Percentiles rank a stretch among this genome's conserved stretches.
Conservation (phyloP, 2,797 vertebrate genomes). For the Meda fulgida region DNA sequence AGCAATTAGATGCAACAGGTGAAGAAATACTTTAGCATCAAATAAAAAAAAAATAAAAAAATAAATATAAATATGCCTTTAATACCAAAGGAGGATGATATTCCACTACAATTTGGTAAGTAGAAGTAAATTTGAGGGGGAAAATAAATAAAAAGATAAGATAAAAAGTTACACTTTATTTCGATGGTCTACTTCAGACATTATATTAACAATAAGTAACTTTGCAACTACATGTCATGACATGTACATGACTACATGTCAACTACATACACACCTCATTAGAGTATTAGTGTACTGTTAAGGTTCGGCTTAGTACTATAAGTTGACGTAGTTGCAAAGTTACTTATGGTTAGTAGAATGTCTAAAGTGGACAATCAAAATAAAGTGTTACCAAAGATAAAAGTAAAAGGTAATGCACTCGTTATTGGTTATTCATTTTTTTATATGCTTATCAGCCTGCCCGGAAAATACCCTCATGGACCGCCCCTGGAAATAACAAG, state of each 20-base stretch:
- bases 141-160: too few relatives aligned
- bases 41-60: neutral
- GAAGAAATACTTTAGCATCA: neutral
- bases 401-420: neutral
- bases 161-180: too few relatives aligned
- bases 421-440: neutral
- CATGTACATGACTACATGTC: too few relatives aligned
- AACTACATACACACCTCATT: too few relatives aligned
- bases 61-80: too few relatives aligned
- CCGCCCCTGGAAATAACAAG: slow-evolving; percentile 26
- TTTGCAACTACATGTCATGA: neutral
- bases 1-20: neutral
- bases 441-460: neutral
- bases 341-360: neutral
- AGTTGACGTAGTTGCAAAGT: neutral
- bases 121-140: too few relatives aligned
- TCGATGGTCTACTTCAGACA: neutral
- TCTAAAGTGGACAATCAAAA: neutral
- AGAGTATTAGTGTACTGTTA: neutral
- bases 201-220: neutral
- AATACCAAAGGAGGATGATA: neutral
- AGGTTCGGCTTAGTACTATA: neutral
- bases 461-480: neutral
- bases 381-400: neutral
- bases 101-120: neutral